Percentiles rank a stretch among this genome's conserved stretches.
Evolutionary conservation across 2,797 vertebrate species (phyloP).

Genomic region (Sandelia bainsii): DNA sequence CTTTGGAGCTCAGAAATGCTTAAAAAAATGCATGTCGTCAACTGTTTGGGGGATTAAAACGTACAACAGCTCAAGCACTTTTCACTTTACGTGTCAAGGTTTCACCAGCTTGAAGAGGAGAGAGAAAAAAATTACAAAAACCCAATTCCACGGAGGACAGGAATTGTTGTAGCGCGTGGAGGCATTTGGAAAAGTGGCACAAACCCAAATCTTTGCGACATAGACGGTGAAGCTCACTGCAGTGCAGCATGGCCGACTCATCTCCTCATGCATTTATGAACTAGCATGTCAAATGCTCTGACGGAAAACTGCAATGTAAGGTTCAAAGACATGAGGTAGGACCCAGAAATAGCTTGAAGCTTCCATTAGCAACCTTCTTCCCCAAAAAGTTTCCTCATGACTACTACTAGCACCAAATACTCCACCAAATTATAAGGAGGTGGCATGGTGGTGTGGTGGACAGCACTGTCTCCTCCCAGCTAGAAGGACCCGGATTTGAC

Average conservation of each 20-base stretch:
- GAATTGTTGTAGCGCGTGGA: constrained; percentile 41
- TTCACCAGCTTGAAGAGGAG: constrained; percentile 46
- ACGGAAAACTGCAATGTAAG: background rate
- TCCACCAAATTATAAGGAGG: no score
- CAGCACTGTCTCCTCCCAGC: no score
- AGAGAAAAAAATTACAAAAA: constrained; percentile 29
- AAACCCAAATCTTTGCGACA: constrained; percentile 32
- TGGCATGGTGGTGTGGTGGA: no score
- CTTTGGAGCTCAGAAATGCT: constrained; percentile 59
- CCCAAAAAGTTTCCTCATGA: background rate
- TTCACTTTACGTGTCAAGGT: constrained; percentile 69
- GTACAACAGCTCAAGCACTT: constrained; percentile 62
- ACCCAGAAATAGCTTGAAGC: background rate
- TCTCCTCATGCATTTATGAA: constrained; percentile 55
- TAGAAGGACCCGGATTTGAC: no score
- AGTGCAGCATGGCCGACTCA: constrained; percentile 32
- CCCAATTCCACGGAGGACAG: constrained; percentile 61
- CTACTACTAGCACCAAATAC: background rate
- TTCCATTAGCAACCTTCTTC: background rate
- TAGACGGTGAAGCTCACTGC: constrained; percentile 53
- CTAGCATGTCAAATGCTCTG: constrained; percentile 33
- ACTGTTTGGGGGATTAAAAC: constrained; percentile 71
- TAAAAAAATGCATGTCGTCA: constrained; percentile 62
- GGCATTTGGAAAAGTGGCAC: constrained; percentile 49
- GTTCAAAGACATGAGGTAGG: background rate